These are phyloP conservation scores for Empidonax alnorum DNA, from an alignment of 2,113 vertebrate species.

Conservation along the genomic window DNA sequence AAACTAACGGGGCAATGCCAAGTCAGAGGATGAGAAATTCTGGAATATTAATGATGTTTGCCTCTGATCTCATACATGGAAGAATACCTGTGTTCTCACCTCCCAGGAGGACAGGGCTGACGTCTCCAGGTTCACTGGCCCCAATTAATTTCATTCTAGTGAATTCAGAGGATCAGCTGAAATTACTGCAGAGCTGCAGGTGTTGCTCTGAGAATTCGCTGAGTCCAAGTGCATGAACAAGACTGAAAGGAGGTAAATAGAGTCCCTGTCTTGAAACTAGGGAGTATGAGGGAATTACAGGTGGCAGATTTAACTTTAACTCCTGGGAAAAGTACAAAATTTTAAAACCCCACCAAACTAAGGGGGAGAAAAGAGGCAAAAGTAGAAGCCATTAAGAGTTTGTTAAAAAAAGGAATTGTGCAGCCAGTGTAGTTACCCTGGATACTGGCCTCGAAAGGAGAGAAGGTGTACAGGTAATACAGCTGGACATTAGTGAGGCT, in stretches of 20 bases:
- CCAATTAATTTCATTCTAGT: background rate
- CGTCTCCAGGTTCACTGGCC: background rate
- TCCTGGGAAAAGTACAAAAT: background rate
- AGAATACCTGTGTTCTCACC: background rate
- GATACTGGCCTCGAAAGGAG: background rate
- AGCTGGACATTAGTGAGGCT: background rate
- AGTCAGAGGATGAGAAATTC: conserved; percentile 56
- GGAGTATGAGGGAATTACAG: background rate
- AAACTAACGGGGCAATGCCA: conserved; percentile 63
- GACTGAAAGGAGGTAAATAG: background rate
- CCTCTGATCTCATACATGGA: conserved; percentile 34
- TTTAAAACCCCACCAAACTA: background rate
- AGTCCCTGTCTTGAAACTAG: background rate
- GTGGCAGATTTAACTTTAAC: background rate
- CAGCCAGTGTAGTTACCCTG: background rate
- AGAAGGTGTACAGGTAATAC: background rate
- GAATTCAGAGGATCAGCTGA: conserved; percentile 10
- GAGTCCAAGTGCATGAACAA: accelerated
- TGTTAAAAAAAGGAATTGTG: background rate
- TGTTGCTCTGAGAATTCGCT: background rate
- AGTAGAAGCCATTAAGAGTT: background rate
- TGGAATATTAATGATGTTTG: conserved; percentile 43
- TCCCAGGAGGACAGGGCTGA: conserved; percentile 50
- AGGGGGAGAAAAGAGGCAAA: accelerated
- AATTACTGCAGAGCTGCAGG: conserved; percentile 14